Conservation (phyloP, 2,113 vertebrate genomes). For the Phoxinus phoxinus region DNA sequence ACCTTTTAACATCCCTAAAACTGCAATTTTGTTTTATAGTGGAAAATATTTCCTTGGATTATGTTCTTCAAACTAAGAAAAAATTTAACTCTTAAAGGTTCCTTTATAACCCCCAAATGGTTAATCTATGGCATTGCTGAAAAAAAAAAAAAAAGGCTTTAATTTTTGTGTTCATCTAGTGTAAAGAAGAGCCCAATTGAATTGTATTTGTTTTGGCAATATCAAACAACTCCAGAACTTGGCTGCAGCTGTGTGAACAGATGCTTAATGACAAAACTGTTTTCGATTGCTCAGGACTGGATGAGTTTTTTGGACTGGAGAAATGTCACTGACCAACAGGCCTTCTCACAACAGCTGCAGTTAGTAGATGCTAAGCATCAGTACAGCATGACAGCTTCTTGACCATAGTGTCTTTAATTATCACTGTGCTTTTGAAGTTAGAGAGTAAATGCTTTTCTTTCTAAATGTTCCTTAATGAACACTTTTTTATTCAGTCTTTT, state of each 20-base stretch:
- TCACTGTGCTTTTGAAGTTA: no score
- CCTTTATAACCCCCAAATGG: no score
- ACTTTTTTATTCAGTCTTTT: no score
- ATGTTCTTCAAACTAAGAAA: background rate
- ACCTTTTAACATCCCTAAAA: background rate
- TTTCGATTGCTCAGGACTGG: background rate
- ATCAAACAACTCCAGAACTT: background rate
- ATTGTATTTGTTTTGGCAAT: background rate
- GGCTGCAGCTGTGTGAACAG: background rate
- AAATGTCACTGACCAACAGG: background rate
- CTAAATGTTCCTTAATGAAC: no score
- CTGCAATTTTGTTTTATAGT: background rate
- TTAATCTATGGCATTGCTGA: no score
- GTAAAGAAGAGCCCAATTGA: background rate
- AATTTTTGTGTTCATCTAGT: background rate
- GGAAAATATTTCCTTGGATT: no score
- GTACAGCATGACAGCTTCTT: background rate
- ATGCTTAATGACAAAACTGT: constrained; percentile 1
- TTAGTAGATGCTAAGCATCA: background rate
- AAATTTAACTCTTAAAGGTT: no score
- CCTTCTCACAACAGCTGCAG: background rate
- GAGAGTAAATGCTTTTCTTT: no score
- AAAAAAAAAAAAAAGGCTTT: no score
- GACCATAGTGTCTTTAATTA: no score
- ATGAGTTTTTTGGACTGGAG: background rate